Evolutionary conservation across 1,140 invertebrate genomes (phyloP).

Genomic region (Helicoverpa armigera): DNA sequence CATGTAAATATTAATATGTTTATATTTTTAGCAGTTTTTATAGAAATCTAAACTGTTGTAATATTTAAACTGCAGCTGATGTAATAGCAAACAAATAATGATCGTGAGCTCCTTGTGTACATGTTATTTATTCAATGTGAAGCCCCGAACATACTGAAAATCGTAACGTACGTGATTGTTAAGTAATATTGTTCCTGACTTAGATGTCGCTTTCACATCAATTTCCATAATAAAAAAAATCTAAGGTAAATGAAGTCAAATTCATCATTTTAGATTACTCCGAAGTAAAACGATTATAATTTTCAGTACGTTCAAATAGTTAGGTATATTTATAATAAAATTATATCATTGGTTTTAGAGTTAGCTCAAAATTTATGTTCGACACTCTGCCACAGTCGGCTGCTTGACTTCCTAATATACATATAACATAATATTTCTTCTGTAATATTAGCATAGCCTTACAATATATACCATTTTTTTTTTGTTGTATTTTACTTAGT

Average conservation of each 20-base stretch:
- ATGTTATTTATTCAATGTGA: constrained; percentile 5
- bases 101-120: neutral
- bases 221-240: too few relatives aligned
- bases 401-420: neutral
- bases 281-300: neutral
- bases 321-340: constrained; percentile 8
- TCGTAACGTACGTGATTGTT: too few relatives aligned
- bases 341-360: constrained; percentile 28
- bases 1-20: constrained; percentile 38
- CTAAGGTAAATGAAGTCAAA: too few relatives aligned
- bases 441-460: neutral
- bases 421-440: too few relatives aligned
- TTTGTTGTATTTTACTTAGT: too few relatives aligned
- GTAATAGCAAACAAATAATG: constrained; percentile 4
- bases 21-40: constrained; percentile 32
- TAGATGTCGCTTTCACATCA: too few relatives aligned
- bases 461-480: too few relatives aligned
- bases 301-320: neutral
- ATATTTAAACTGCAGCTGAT: neutral
- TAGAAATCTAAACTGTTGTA: constrained; percentile 23
- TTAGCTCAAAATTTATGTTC: constrained; percentile 35
- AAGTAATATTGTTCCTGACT: too few relatives aligned
- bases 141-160: neutral
- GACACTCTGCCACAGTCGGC: constrained; percentile 1
- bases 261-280: too few relatives aligned